A percentile compares a stretch with the other conserved stretches of the same genome.
phyloP scores from a whole-genome alignment of 2,797 vertebrate genomes.

The Sebastes glaucus region DNA sequence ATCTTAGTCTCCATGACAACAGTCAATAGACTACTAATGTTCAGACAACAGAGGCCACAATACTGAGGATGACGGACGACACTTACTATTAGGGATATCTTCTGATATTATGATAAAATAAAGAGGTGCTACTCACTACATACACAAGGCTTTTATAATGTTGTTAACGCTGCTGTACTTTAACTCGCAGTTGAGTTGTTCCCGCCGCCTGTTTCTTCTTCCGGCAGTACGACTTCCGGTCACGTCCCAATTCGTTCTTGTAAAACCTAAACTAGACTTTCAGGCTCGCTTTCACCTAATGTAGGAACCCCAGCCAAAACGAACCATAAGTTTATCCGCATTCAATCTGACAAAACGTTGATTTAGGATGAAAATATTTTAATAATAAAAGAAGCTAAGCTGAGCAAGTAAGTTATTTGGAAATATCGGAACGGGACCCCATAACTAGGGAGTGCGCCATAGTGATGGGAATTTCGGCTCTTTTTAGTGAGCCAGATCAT shows the following conservation, averaged over 20 bases:
- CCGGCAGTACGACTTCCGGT: constrained; percentile 41
- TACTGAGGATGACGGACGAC: neutral
- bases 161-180: neutral
- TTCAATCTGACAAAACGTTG: accelerated
- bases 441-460: neutral
- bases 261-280: neutral
- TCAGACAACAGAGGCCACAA: neutral
- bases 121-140: neutral
- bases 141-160: neutral
- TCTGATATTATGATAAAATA: neutral
- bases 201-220: constrained; percentile 56
- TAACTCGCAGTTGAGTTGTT: neutral
- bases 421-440: constrained; percentile 26
- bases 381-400: accelerated
- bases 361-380: accelerated
- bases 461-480: no score
- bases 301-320: accelerated
- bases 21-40: neutral
- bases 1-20: neutral
- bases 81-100: constrained; percentile 47
- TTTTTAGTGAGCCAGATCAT: no score
- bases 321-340: accelerated
- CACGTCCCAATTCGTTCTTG: constrained; percentile 10
- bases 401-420: neutral
- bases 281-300: accelerated